Evolutionary conservation across 2,888 invertebrate genomes (phyloP).

Genomic region (Aelia acuminata): DNA sequence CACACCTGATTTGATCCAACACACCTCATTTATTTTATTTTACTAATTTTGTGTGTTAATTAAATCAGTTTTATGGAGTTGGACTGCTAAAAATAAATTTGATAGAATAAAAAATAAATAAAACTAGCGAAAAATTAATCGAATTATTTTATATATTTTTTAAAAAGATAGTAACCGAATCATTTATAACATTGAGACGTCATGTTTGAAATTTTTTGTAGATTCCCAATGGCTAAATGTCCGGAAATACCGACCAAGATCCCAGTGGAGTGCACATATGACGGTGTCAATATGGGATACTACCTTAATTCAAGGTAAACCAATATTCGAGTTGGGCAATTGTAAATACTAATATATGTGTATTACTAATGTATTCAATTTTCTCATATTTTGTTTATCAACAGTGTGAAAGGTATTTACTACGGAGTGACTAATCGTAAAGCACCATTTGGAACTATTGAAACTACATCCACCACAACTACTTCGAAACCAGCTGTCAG

Average conservation of each 20-base stretch:
- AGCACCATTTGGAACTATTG: background rate
- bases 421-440: background rate
- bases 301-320: background rate
- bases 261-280: background rate
- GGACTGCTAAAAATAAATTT: no score
- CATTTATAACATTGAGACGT: no score
- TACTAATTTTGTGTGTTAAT: no score
- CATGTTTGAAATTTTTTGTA: background rate
- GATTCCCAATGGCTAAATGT: constrained; percentile 11
- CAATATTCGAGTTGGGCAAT: background rate
- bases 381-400: background rate
- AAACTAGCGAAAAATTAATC: no score
- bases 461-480: background rate
- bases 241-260: background rate
- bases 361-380: background rate
- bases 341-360: background rate
- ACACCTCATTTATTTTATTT: no score
- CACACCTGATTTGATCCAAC: no score
- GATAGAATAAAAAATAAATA: no score
- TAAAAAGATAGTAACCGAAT: no score
- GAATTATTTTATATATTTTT: no score
- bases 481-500: background rate
- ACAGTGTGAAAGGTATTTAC: constrained; percentile 5
- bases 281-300: constrained; percentile 16
- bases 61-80: no score